Conservation (phyloP, 2,888 invertebrate species). For the Argyresthia goedartella region DNA sequence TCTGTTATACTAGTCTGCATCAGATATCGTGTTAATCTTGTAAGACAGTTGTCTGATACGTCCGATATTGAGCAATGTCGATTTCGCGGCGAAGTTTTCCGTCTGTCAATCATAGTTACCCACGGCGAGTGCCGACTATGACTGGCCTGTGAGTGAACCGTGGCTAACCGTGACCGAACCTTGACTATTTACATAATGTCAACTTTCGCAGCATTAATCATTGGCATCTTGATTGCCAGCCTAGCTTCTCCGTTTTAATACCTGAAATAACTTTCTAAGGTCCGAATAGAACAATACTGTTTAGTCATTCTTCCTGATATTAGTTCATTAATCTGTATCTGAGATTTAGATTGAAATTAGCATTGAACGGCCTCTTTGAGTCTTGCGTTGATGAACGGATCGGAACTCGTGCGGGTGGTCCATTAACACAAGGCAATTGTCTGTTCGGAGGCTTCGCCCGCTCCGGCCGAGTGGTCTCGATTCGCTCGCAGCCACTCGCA, state of each 20-base stretch:
- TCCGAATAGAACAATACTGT: no score
- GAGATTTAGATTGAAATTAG: no score
- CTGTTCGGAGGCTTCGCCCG: slow-evolving; percentile 10
- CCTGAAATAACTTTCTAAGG: no score
- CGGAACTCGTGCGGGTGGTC: slow-evolving; percentile 2
- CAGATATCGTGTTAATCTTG: neutral
- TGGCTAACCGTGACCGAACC: neutral
- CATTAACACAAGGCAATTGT: neutral
- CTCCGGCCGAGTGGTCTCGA: slow-evolving; percentile 40
- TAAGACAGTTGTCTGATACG: neutral
- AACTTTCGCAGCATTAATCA: slow-evolving; percentile 30
- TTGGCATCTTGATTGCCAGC: no score
- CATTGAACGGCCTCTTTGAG: no score
- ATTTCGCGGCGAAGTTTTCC: neutral
- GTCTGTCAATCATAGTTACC: neutral
- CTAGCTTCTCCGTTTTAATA: no score
- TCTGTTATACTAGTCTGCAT: neutral
- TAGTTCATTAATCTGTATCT: no score
- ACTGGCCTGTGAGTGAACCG: no score
- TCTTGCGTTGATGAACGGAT: neutral
- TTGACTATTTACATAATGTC: slow-evolving; percentile 31
- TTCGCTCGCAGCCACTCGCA: slow-evolving; percentile 27
- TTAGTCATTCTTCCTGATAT: no score
- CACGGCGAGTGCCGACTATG: neutral
- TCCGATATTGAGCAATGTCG: no score